These are phyloP conservation scores for Pipa parva DNA, from an alignment of 2,113 vertebrate species.

Conservation along the genomic window DNA sequence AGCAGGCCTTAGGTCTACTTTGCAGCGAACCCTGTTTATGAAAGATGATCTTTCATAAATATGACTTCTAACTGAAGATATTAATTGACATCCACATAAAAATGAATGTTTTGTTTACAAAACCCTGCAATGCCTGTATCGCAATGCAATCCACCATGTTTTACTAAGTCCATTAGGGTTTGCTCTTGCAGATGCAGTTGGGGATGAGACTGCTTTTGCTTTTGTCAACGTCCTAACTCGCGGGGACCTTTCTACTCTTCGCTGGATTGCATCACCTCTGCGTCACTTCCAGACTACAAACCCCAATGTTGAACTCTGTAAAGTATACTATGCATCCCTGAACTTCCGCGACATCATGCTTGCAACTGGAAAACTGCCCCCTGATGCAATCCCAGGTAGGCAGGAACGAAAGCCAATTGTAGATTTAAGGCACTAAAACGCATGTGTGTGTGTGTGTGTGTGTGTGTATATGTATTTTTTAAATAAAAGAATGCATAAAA, in stretches of 20 bases:
- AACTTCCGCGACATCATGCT: slow-evolving; percentile 97
- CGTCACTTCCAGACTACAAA: slow-evolving; percentile 54
- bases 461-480: too few species aligned
- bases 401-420: neutral
- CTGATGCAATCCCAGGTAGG: slow-evolving; percentile 90
- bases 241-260: slow-evolving; percentile 89
- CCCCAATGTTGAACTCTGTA: slow-evolving; percentile 67
- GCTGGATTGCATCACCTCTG: slow-evolving; percentile 85
- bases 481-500: too few species aligned
- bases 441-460: too few species aligned
- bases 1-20: neutral
- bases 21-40: too few species aligned
- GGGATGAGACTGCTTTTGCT: slow-evolving; percentile 75
- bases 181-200: slow-evolving; percentile 59
- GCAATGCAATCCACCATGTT: too few species aligned
- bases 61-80: too few species aligned
- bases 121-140: too few species aligned
- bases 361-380: slow-evolving; percentile 89
- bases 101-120: too few species aligned
- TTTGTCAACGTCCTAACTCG: slow-evolving; percentile 85
- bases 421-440: too few species aligned
- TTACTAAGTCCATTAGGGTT: too few species aligned
- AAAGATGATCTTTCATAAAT: too few species aligned
- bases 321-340: slow-evolving; percentile 83
- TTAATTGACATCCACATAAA: too few species aligned